phyloP scores from a whole-genome alignment of 2,113 vertebrate genomes.

The Lophotis ruficrista region DNA sequence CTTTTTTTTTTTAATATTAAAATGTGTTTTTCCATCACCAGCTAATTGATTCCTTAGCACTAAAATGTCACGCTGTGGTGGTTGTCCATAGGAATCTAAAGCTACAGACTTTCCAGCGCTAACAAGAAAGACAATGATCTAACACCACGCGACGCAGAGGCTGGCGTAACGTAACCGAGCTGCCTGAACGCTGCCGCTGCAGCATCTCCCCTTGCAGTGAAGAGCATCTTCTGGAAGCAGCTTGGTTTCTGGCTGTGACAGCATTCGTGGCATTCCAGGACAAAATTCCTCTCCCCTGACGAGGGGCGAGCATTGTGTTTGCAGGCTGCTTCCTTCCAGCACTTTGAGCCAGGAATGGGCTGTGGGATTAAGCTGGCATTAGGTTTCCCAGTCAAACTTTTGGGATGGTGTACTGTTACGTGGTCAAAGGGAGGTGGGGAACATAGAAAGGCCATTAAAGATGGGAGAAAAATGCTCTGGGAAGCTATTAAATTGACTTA shows the following conservation, averaged over 20 bases:
- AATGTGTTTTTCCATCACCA: background rate
- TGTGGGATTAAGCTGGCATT: background rate
- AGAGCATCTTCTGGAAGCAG: slow-evolving; percentile 17
- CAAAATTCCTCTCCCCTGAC: slow-evolving; percentile 10
- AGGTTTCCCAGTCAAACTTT: background rate
- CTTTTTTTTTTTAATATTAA: background rate
- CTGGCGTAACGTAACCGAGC: background rate
- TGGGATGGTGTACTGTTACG: background rate
- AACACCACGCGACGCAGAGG: background rate
- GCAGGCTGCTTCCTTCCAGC: background rate
- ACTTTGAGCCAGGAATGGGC: background rate
- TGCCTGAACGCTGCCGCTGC: background rate
- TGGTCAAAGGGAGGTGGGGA: background rate
- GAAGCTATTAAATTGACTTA: background rate
- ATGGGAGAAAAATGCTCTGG: background rate
- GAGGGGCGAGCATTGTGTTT: background rate
- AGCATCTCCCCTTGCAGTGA: background rate
- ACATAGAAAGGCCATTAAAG: background rate
- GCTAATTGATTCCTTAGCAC: background rate
- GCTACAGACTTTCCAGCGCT: background rate
- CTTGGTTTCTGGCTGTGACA: background rate
- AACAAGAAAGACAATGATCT: background rate
- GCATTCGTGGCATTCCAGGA: background rate
- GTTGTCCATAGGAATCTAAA: background rate
- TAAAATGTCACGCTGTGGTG: background rate